Conservation (phyloP, 2,113 vertebrate species). For the Erythrocercus mccallii region DNA sequence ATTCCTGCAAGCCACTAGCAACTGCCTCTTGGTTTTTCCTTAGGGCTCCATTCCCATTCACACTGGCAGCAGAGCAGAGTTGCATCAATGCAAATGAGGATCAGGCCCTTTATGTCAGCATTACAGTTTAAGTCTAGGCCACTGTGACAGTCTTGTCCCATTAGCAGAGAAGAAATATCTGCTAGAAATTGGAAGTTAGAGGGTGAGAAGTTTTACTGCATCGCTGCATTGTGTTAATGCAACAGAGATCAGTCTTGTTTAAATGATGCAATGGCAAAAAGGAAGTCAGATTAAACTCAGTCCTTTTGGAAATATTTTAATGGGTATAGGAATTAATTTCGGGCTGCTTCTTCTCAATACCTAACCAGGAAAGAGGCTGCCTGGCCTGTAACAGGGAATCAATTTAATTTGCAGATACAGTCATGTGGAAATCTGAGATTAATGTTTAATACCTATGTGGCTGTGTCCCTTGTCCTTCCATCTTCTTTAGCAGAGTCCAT, state of each 20-base stretch:
- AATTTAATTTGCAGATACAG: slow-evolving; percentile 7
- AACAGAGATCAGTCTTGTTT: neutral
- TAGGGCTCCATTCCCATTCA: neutral
- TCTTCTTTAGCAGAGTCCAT: neutral
- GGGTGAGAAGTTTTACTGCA: neutral
- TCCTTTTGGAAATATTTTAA: neutral
- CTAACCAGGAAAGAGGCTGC: neutral
- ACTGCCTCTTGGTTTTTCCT: neutral
- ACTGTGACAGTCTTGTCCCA: neutral
- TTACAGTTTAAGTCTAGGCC: neutral
- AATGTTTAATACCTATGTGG: neutral
- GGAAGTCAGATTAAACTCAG: neutral
- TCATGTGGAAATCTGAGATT: neutral
- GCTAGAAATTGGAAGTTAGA: neutral
- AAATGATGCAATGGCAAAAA: neutral
- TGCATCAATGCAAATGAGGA: neutral
- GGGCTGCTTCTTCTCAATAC: neutral
- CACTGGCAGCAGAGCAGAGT: neutral
- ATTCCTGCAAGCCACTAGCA: neutral
- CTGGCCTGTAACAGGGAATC: neutral
- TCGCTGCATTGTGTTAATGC: neutral
- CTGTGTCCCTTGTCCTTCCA: neutral
- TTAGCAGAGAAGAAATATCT: neutral
- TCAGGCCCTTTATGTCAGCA: neutral
- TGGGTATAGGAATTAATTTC: neutral